Conservation (phyloP, 2,888 invertebrate genomes). For the Uropetala carovei region DNA sequence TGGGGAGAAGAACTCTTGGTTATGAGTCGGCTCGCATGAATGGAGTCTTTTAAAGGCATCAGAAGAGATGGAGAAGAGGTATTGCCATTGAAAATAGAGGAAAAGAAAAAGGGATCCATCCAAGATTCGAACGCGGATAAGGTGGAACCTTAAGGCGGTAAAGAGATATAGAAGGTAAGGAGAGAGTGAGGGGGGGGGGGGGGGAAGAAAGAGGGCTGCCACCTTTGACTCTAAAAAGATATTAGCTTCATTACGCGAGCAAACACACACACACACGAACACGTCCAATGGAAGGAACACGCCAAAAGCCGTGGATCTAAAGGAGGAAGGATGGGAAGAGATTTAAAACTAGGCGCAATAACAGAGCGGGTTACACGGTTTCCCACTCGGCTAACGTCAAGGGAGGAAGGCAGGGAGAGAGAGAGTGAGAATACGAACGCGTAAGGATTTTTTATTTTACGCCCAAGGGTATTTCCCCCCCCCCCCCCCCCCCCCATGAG, state of each 20-base stretch:
- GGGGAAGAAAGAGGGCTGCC: not conserved
- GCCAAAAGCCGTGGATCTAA: not conserved
- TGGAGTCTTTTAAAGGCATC: not conserved
- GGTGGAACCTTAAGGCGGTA: not conserved
- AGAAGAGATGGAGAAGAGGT: not conserved
- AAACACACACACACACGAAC: not conserved
- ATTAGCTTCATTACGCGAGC: slow-evolving; percentile 57
- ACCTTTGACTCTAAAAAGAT: not conserved
- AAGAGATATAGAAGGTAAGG: not conserved
- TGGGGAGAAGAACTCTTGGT: not conserved
- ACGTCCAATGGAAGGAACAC: not conserved
- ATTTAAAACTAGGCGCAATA: slow-evolving; percentile 54
- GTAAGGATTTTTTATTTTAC: too few relatives aligned
- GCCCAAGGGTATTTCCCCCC: too few relatives aligned
- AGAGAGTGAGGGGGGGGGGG: not conserved
- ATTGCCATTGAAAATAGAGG: not conserved
- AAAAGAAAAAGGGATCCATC: not conserved
- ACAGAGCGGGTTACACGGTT: slow-evolving; percentile 35
- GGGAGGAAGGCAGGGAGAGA: too few relatives aligned
- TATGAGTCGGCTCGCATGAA: not conserved
- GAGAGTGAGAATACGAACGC: too few relatives aligned
- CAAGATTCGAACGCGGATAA: not conserved
- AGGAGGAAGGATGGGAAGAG: not conserved
- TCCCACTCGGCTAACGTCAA: slow-evolving; percentile 27
- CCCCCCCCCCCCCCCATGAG: too few relatives aligned